Conservation (phyloP, 2,888 invertebrate species). For the Lamellibrachia satsuma region DNA sequence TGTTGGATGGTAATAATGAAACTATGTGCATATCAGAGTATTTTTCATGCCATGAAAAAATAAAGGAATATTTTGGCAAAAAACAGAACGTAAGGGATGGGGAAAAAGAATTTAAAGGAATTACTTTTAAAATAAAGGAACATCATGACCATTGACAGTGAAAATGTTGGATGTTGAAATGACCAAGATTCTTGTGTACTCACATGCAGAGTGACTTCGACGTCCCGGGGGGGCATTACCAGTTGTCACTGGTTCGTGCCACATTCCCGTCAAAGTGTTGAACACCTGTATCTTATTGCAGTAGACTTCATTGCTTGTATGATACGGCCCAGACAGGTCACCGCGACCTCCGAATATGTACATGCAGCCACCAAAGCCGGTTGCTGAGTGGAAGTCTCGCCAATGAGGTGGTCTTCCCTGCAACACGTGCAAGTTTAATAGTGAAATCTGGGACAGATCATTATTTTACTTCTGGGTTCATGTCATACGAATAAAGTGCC, state of each 20-base stretch:
- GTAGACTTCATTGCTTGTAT: slow-evolving; percentile 78
- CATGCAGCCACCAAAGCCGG: slow-evolving; percentile 79
- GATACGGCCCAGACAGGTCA: slow-evolving; percentile 75
- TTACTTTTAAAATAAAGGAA: too few relatives aligned
- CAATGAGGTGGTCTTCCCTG: slow-evolving; percentile 77
- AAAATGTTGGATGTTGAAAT: not conserved
- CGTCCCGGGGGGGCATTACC: slow-evolving; percentile 80
- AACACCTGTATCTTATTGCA: slow-evolving; percentile 75
- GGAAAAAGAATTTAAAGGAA: too few relatives aligned
- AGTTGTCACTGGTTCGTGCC: slow-evolving; percentile 72
- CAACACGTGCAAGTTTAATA: not conserved
- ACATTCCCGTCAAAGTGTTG: slow-evolving; percentile 78
- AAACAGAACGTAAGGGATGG: too few relatives aligned
- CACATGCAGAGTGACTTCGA: slow-evolving; percentile 91
- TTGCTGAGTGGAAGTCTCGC: slow-evolving; percentile 89
- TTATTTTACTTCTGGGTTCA: too few relatives aligned
- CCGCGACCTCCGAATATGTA: slow-evolving; percentile 91
- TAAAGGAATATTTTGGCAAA: too few relatives aligned
- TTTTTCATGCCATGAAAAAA: too few relatives aligned
- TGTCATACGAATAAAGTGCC: too few relatives aligned
- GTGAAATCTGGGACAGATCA: too few relatives aligned
- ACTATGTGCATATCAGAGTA: too few relatives aligned
- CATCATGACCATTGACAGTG: too few relatives aligned
- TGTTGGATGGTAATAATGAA: too few relatives aligned
- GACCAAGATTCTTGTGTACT: slow-evolving; percentile 59